Evolutionary conservation across 2,888 invertebrate genomes (phyloP), one percentile per base, ranked within the genome.

Genomic region (Halictus ligatus): DNA sequence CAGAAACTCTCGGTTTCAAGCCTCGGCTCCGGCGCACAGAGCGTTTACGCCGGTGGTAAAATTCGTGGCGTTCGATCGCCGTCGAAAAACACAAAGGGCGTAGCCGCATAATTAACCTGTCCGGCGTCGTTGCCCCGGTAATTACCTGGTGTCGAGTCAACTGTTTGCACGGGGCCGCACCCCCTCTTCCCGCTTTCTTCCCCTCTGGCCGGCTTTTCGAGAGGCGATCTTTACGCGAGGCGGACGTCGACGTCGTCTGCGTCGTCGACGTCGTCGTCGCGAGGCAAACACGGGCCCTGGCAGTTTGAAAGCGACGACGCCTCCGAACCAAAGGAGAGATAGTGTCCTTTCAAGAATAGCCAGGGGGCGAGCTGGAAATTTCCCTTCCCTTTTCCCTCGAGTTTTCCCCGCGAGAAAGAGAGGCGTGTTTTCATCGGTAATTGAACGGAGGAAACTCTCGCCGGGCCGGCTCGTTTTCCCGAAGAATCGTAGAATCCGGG

Each of bases 21-120:
- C 29, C 7, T 7, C 54, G 54, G 43, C 58, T 58, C 40, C 60
- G 10, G 58, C 13, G 72, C 25, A 46, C 58, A 83, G 72, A 81
- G 83, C 43, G 25, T 29, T 29, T 25, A 15, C 64, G 21, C 15
- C 46, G 25, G 13, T 60, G 18, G 46, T n/a, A 75, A 84, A 83
- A 78, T 84, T 35, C 83, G 83, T 18, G 40, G 60, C 40, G 83
- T 83, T 83, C 83, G 84, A 84, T 84, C 83, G 69, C 58, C 60
- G 81, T 82, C 48, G 74, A 67, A 58, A 81, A 85, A 75, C 74
- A 76, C 81, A 85, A 87, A 85, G 80, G 67, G 81, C 78, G 75
- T 81, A 64, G 80, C 82, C 85, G 69, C 81, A 83, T 90, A 90
- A 90, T 90, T 90, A 90, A 89, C 88, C 86, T 81, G 82, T 71